Evolutionary conservation across 1,140 invertebrate species (phyloP).

Genomic region (Mizuhopecten yessoensis): DNA sequence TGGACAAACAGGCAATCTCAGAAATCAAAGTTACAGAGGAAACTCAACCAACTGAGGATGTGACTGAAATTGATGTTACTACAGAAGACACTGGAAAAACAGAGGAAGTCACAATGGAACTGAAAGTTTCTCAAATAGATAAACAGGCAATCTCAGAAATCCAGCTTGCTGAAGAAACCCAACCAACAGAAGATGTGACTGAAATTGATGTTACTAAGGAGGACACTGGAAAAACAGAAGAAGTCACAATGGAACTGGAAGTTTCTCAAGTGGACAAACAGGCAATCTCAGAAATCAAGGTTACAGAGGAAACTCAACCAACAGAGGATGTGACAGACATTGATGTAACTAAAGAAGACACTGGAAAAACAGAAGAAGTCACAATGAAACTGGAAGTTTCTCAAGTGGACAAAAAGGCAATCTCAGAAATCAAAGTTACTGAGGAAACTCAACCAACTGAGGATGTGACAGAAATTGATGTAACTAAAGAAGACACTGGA

Average conservation of each 20-base stretch:
- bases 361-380: no score
- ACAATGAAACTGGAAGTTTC: no score
- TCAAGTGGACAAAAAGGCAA: constrained; percentile 4
- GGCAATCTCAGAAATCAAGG: background rate
- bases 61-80: no score
- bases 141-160: constrained; percentile 41
- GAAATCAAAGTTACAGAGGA: no score
- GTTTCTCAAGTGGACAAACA: constrained; percentile 23
- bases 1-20: no score
- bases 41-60: no score
- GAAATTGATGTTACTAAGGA: background rate
- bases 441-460: background rate
- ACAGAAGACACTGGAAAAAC: background rate
- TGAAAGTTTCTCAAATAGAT: background rate
- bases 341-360: no score
- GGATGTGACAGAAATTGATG: no score
- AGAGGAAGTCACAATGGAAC: constrained; percentile 41
- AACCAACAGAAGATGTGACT: constrained; percentile 11
- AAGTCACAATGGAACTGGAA: constrained; percentile 49
- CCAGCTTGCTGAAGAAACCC: background rate
- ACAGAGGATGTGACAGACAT: no score
- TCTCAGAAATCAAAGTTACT: constrained; percentile 43
- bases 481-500: no score
- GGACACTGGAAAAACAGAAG: constrained; percentile 40
- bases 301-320: background rate